A percentile compares a stretch with the other conserved stretches of the same genome.
phyloP scores from a whole-genome alignment of 2,888 invertebrate genomes.

The Euspilapteryx auroguttella region DNA sequence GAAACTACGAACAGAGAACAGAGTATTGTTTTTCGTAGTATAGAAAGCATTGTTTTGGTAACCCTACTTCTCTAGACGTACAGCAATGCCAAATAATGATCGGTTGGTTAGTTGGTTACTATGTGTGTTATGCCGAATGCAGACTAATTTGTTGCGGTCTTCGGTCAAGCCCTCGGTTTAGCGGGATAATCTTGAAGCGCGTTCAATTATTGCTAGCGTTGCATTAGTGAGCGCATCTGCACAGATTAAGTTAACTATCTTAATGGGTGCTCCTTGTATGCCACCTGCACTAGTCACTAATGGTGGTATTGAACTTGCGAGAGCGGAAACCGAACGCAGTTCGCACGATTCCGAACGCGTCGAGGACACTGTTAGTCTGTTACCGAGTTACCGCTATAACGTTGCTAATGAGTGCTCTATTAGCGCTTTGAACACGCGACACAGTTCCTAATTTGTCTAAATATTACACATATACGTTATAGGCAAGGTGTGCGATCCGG shows the following conservation, averaged over 20 bases:
- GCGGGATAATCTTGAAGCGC: slow-evolving; percentile 12
- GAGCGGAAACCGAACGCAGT: slow-evolving; percentile 31
- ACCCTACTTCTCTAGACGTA: no score
- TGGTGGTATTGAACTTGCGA: slow-evolving; percentile 31
- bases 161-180: no score
- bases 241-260: slow-evolving; percentile 16
- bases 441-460: slow-evolving; percentile 15
- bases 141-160: no score
- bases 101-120: no score
- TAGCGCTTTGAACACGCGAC: slow-evolving; percentile 21
- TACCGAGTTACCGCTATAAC: slow-evolving; percentile 13
- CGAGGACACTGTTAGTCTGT: background rate
- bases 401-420: slow-evolving; percentile 39
- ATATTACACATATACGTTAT: no score
- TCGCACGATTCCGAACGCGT: slow-evolving; percentile 17
- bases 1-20: no score
- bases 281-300: slow-evolving; percentile 14
- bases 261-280: slow-evolving; percentile 11
- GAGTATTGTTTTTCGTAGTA: no score
- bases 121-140: no score
- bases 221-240: slow-evolving; percentile 6
- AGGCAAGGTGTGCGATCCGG: no score
- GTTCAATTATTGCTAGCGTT: slow-evolving; percentile 17
- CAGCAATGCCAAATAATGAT: no score
- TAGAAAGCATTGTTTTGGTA: no score